Evolutionary conservation across 2,113 vertebrate genomes (phyloP).

Genomic region (Lagenorhynchus albirostris): DNA sequence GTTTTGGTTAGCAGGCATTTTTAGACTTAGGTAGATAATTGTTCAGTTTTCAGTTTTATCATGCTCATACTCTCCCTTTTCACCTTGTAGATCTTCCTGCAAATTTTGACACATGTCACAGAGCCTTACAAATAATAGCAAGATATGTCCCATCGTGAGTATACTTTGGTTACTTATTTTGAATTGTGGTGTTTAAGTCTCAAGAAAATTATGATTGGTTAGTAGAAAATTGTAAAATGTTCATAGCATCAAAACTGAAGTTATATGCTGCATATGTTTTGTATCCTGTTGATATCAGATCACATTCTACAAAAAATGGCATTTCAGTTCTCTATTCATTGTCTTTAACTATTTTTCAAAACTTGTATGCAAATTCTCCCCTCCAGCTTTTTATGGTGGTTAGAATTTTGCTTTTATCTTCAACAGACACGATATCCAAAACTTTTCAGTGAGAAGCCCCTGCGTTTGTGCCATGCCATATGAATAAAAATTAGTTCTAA

Average conservation of each 20-base stretch:
- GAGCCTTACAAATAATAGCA: slow-evolving; percentile 91
- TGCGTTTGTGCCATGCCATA: slow-evolving; percentile 19
- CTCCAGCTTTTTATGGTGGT: not conserved
- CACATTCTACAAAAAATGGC: not conserved
- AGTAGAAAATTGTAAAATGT: not conserved
- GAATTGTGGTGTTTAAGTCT: not conserved
- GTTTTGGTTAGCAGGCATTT: not conserved
- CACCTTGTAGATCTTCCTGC: slow-evolving; percentile 85
- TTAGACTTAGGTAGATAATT: not conserved
- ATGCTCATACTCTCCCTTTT: not conserved
- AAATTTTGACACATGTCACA: slow-evolving; percentile 92
- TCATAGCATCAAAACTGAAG: not conserved
- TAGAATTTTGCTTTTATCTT: slow-evolving; percentile 9
- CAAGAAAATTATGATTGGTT: not conserved
- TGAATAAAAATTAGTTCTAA: slow-evolving; percentile 26
- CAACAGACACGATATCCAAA: not conserved
- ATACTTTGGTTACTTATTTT: slow-evolving; percentile 40
- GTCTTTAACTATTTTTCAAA: not conserved
- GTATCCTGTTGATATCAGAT: not conserved
- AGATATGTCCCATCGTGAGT: slow-evolving; percentile 98
- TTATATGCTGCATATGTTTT: not conserved
- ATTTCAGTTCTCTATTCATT: not conserved
- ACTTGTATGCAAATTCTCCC: not conserved
- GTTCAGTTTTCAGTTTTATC: not conserved
- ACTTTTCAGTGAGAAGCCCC: not conserved